A percentile compares a stretch with the other conserved stretches of the same genome.
Conservation (phyloP, 2,888 invertebrate genomes). For the Trissoscelio sp. region DNA sequence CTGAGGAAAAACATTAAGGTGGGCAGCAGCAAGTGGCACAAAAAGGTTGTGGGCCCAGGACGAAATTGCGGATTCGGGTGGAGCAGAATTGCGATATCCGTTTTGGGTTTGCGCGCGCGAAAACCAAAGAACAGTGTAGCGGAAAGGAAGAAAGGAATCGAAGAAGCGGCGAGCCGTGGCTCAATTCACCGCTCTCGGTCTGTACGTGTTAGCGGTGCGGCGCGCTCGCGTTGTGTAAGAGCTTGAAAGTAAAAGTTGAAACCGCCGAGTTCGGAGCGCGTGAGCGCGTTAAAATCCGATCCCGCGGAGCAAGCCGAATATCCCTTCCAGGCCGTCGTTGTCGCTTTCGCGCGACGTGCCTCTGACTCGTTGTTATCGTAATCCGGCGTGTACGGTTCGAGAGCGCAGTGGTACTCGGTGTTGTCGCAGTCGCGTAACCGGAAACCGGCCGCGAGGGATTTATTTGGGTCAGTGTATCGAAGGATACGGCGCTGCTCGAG, state of each 20-base stretch:
- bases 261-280: constrained; percentile 79
- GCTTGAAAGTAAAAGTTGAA: constrained; percentile 84
- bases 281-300: constrained; percentile 82
- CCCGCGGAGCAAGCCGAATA: constrained; percentile 77
- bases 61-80: too few relatives aligned
- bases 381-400: constrained; percentile 55
- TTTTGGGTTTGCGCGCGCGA: constrained; percentile 13
- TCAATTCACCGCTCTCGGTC: constrained; percentile 62
- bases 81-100: too few relatives aligned
- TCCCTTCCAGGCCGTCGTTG: constrained; percentile 70
- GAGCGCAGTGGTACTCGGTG: constrained; percentile 36
- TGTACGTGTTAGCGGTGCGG: constrained; percentile 65
- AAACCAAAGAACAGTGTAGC: constrained; percentile 4
- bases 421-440: constrained; percentile 55
- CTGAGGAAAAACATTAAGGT: too few relatives aligned
- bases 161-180: constrained; percentile 67
- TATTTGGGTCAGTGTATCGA: constrained; percentile 66
- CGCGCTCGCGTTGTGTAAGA: constrained; percentile 81
- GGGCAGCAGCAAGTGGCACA: too few relatives aligned
- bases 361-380: constrained; percentile 63
- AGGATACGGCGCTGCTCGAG: constrained; percentile 31
- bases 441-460: constrained; percentile 46
- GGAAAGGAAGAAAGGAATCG: constrained; percentile 64
- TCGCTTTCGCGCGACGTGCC: constrained; percentile 70
- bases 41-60: too few relatives aligned